Conservation (phyloP, 1,140 invertebrate genomes). For the Mizuhopecten yessoensis region DNA sequence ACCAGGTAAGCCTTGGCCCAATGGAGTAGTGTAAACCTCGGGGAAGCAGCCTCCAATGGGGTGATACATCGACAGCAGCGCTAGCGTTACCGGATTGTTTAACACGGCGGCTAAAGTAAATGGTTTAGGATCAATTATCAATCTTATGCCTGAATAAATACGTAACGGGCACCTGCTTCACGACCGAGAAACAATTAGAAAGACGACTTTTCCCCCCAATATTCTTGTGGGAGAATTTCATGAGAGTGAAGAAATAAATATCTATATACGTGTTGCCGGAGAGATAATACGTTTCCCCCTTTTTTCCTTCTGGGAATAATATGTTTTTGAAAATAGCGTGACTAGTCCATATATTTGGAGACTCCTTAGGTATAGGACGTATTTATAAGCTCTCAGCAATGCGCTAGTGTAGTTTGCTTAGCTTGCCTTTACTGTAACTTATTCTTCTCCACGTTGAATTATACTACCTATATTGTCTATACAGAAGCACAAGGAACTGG, state of each 20-base stretch:
- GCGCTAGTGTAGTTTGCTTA: neutral
- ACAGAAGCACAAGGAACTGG: neutral
- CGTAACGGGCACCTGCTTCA: conserved; percentile 2
- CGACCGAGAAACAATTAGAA: conserved; percentile 17
- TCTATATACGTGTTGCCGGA: neutral
- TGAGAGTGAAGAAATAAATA: conserved; percentile 25
- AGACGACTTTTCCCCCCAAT: neutral
- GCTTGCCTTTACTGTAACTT: neutral
- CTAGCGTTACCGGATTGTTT: neutral
- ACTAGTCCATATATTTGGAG: conserved; percentile 22
- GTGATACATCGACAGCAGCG: neutral
- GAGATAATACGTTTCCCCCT: neutral
- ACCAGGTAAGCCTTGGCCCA: neutral
- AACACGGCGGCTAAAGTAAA: neutral
- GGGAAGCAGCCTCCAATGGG: neutral
- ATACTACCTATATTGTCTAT: neutral
- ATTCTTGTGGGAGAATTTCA: conserved; percentile 3
- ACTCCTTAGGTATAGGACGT: neutral
- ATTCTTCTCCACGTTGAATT: neutral
- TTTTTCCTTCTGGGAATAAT: conserved; percentile 36
- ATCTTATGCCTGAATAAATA: conserved; percentile 26
- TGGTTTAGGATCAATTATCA: conserved; percentile 25
- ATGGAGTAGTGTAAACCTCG: neutral
- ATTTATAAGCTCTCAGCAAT: neutral
- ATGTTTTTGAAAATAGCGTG: conserved; percentile 39